Evolutionary conservation across 2,888 invertebrate genomes (phyloP).

Genomic region (Drosophila formosana): DNA sequence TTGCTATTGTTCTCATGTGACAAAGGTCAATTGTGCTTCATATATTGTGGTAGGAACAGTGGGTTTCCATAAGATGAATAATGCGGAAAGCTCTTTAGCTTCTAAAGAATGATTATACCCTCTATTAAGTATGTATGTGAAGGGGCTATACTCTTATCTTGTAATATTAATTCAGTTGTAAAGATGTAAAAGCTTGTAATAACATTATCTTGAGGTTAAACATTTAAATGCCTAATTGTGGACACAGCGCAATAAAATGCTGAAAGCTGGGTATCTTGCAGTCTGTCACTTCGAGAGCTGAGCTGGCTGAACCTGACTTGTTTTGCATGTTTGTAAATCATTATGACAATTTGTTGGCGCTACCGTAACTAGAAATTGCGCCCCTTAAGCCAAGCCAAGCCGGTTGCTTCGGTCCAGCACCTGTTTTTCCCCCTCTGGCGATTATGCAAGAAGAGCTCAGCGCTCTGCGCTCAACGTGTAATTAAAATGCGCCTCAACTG

Average conservation of each 20-base stretch:
- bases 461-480: conserved; percentile 37
- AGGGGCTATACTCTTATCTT: conserved; percentile 2
- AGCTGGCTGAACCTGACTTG: not conserved
- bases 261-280: not conserved
- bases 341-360: conserved; percentile 66
- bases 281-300: conserved; percentile 2
- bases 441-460: conserved; percentile 59
- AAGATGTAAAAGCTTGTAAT: no score
- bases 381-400: conserved; percentile 10
- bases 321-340: conserved; percentile 65
- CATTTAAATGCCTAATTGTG: no score
- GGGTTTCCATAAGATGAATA: conserved; percentile 27
- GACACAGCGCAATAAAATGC: no score
- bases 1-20: conserved; percentile 45
- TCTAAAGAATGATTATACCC: conserved; percentile 29
- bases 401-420: conserved; percentile 4
- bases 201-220: no score
- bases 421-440: not conserved
- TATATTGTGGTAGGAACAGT: conserved; percentile 41
- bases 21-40: conserved; percentile 69
- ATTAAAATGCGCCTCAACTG: conserved; percentile 65
- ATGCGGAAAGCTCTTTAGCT: conserved; percentile 14
- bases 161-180: no score
- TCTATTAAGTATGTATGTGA: not conserved
- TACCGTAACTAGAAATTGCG: conserved; percentile 63